A percentile compares a stretch with the other conserved stretches of the same genome.
These are phyloP conservation scores for Pantherophis guttatus DNA, from an alignment of 2,113 vertebrate genomes.

Conservation along the genomic window DNA sequence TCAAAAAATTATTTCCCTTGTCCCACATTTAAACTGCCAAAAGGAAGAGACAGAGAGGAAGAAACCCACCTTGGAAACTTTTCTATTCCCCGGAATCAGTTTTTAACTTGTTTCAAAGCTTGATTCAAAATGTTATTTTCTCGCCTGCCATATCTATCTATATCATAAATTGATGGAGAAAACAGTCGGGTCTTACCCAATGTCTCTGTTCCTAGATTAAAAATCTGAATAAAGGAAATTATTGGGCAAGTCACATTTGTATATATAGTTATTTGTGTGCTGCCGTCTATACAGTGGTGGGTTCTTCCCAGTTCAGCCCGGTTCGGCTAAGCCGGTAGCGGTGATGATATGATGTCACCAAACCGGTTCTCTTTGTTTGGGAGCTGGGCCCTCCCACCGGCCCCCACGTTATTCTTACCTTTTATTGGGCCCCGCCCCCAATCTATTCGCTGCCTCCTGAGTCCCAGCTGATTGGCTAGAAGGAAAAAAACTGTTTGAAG, in stretches of 20 bases:
- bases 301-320: too few relatives aligned
- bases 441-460: too few relatives aligned
- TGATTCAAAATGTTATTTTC: background rate
- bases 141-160: background rate
- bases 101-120: background rate
- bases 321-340: too few relatives aligned
- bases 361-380: too few relatives aligned
- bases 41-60: too few relatives aligned
- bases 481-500: too few relatives aligned
- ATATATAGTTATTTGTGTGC: background rate
- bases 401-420: too few relatives aligned
- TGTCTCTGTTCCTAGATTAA: background rate
- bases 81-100: background rate
- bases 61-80: background rate
- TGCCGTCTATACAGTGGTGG: background rate
- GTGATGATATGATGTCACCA: too few relatives aligned
- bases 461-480: too few relatives aligned
- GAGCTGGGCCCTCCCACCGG: too few relatives aligned
- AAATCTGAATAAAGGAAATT: background rate
- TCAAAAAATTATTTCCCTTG: background rate
- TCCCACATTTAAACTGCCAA: background rate
- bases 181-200: background rate
- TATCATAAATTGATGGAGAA: background rate
- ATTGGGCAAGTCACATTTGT: background rate
- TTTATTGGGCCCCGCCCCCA: too few relatives aligned